These are phyloP conservation scores for Drosophila nigricruria DNA, from an alignment of 2,888 invertebrate genomes.

Conservation along the genomic window DNA sequence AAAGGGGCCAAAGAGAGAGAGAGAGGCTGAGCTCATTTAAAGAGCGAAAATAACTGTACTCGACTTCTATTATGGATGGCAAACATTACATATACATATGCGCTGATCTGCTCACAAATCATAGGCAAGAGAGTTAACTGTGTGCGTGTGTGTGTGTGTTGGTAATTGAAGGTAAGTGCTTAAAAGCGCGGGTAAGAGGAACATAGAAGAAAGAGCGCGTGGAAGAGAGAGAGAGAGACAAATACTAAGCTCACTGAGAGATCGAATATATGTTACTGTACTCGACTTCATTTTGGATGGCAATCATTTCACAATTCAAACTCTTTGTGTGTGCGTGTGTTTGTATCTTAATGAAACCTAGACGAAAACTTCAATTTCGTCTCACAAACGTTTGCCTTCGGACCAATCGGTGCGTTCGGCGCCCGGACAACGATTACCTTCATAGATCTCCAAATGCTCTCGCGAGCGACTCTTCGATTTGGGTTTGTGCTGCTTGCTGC, in stretches of 20 bases:
- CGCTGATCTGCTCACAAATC: constrained; percentile 48
- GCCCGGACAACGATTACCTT: constrained; percentile 60
- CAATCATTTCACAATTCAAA: constrained; percentile 5
- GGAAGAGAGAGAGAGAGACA: neutral
- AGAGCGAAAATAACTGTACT: constrained; percentile 24
- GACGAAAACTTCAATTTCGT: constrained; percentile 85
- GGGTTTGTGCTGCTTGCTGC: constrained; percentile 57
- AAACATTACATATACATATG: constrained; percentile 65
- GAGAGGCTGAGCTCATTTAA: neutral
- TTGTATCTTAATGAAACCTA: constrained; percentile 63
- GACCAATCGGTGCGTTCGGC: constrained; percentile 83
- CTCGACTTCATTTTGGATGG: constrained; percentile 7
- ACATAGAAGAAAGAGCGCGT: neutral
- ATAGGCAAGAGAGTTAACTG: constrained; percentile 47
- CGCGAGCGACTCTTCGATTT: constrained; percentile 65
- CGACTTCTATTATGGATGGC: constrained; percentile 62
- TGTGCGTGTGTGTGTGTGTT: neutral
- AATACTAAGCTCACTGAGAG: neutral
- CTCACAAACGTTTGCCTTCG: constrained; percentile 84
- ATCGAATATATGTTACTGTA: constrained; percentile 1
- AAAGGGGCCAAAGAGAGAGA: neutral
- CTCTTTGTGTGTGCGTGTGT: neutral
- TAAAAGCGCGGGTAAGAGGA: constrained; percentile 1
- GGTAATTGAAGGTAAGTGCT: neutral
- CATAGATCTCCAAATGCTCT: constrained; percentile 72